phyloP scores from a whole-genome alignment of 2,888 invertebrate species.

The Drosophila basisetae region DNA sequence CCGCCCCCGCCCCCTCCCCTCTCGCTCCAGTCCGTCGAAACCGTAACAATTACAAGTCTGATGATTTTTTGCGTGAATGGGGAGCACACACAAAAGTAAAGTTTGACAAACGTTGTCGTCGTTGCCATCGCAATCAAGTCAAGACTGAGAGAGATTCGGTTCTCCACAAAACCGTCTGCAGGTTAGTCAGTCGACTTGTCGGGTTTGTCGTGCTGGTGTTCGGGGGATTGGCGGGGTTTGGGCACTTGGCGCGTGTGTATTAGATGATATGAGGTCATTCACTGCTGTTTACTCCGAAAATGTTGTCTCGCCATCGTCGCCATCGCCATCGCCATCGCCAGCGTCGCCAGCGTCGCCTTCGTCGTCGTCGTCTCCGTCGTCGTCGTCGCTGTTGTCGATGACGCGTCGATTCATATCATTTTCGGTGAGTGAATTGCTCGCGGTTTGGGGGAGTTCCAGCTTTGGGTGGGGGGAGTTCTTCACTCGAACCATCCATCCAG shows the following conservation, averaged over 20 bases:
- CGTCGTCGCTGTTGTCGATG: constrained; percentile 46
- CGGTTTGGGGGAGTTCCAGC: neutral
- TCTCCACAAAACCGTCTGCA: constrained; percentile 64
- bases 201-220: neutral
- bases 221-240: constrained; percentile 52
- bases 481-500: constrained; percentile 5
- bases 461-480: neutral
- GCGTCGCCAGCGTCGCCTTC: constrained; percentile 25
- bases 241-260: constrained; percentile 82
- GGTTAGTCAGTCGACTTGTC: constrained; percentile 56
- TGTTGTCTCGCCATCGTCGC: constrained; percentile 75
- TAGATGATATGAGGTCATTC: constrained; percentile 84
- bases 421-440: constrained; percentile 9
- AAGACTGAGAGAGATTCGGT: constrained; percentile 28
- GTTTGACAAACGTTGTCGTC: constrained; percentile 60
- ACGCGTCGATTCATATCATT: constrained; percentile 65
- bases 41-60: constrained; percentile 71
- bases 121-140: constrained; percentile 70
- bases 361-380: constrained; percentile 22
- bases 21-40: constrained; percentile 40
- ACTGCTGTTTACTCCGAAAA: constrained; percentile 81
- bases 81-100: constrained; percentile 48
- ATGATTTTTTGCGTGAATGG: constrained; percentile 49
- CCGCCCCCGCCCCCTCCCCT: neutral
- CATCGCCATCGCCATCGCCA: constrained; percentile 25